Evolutionary conservation across 2,888 invertebrate species (phyloP), one percentile per base, ranked within the genome.

Genomic region (Ligdia adustata): DNA sequence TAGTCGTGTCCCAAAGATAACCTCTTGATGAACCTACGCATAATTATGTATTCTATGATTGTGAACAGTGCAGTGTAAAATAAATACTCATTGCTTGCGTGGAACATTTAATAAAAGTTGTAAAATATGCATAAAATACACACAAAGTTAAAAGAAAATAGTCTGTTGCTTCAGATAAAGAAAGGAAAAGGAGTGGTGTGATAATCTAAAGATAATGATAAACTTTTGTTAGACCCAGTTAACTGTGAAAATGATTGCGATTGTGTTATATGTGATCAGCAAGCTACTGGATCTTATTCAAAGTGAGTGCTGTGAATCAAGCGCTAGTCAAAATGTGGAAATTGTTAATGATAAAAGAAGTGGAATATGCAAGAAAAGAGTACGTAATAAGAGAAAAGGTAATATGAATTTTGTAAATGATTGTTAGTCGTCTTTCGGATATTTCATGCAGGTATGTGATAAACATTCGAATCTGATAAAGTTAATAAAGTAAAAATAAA

Each of bases 211-310:
- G 55, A 57, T 60, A 62, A 38, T 48, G 62, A 67, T 58, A 60
- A 66, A 54, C 46, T 28, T 52, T 50, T 42, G 41, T 48, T 34
- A 51, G 22, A 22, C 56, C n/a, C 20, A 41, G 49, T 48, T 52
- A 49, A 62, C 43, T 41, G 49, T 57, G 49, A 68, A 69, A 62
- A 89, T 89, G 88, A 85, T 88, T 41, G 86, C 66, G 13, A 57
- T 84, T 47, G 72, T 85, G 64, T 65, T 84, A 71, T 86, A 70
- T 59, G 66, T 87, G 40, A 59, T 83, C 47, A 71, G 75, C 2
- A 80, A 79, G 68, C 60, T 88, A 47, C 69, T 83, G 50, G 75
- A 83, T 52, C 54, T 80, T 28, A 64, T 71, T 32, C 75, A 59
- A 60, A 69, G 54, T 69, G 62, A 54, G 38, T 53, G 42, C 20